phyloP scores from a whole-genome alignment of 2,888 invertebrate genomes.

The Tenthredo notha region DNA sequence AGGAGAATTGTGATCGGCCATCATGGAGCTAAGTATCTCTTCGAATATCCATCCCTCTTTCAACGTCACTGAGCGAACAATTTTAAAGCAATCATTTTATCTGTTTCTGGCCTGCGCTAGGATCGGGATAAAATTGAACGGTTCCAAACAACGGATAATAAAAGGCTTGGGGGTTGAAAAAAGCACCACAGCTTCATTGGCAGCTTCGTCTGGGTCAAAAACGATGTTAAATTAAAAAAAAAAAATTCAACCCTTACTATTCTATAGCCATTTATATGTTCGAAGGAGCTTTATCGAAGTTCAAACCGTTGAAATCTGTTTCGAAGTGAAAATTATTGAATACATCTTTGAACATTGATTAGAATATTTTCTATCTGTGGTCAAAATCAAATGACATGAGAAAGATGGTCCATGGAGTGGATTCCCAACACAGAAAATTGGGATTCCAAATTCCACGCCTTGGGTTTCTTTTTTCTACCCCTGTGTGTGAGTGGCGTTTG shows the following conservation, averaged over 20 bases:
- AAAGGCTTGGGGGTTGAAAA: neutral
- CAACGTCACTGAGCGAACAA: neutral
- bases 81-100: constrained; percentile 3
- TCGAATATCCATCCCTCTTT: neutral
- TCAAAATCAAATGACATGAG: neutral
- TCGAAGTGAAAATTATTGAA: neutral
- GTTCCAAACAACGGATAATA: neutral
- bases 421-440: neutral
- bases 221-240: neutral
- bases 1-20: neutral
- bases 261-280: neutral
- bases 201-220: neutral
- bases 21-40: neutral
- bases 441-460: neutral
- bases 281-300: neutral
- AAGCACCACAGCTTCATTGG: neutral
- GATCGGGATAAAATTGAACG: neutral
- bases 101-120: neutral
- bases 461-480: neutral
- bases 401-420: neutral
- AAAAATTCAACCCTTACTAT: neutral
- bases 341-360: neutral
- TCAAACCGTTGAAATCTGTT: neutral
- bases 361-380: neutral
- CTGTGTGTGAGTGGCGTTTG: neutral